Evolutionary conservation across 2,888 invertebrate genomes (phyloP).

Genomic region (Vesta saturnalis): DNA sequence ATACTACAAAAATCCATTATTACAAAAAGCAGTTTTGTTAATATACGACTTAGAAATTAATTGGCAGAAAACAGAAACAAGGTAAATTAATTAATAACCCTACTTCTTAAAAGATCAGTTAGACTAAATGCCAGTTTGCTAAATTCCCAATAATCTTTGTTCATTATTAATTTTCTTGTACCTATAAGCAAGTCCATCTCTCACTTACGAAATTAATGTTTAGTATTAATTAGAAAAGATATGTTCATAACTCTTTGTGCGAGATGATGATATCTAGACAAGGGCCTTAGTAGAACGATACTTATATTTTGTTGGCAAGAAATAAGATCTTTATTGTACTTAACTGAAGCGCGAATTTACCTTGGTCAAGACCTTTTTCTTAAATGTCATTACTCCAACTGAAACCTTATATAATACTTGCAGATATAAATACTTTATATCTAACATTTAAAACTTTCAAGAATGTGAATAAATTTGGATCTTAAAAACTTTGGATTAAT

Average conservation of each 20-base stretch:
- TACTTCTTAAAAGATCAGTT: no score
- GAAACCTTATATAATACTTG: background rate
- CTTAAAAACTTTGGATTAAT: no score
- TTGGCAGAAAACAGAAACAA: background rate
- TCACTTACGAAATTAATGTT: background rate
- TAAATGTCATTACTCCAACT: constrained; percentile 4
- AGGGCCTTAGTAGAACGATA: background rate
- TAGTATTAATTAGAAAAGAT: background rate
- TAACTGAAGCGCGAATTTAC: constrained; percentile 17
- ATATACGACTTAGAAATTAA: background rate
- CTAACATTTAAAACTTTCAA: no score
- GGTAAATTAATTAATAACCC: background rate
- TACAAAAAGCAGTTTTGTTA: background rate
- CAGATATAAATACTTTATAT: no score
- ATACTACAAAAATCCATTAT: no score
- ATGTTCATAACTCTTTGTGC: no score
- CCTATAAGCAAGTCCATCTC: no score
- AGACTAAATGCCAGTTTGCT: no score
- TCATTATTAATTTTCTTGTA: no score
- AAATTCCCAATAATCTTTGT: no score
- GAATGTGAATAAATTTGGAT: no score
- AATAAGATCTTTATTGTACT: constrained; percentile 7
- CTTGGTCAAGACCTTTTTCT: constrained; percentile 18
- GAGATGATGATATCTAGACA: background rate
- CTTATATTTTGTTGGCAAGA: background rate